Evolutionary conservation across 2,113 vertebrate species (phyloP).

Genomic region (Crypturellus undulatus): DNA sequence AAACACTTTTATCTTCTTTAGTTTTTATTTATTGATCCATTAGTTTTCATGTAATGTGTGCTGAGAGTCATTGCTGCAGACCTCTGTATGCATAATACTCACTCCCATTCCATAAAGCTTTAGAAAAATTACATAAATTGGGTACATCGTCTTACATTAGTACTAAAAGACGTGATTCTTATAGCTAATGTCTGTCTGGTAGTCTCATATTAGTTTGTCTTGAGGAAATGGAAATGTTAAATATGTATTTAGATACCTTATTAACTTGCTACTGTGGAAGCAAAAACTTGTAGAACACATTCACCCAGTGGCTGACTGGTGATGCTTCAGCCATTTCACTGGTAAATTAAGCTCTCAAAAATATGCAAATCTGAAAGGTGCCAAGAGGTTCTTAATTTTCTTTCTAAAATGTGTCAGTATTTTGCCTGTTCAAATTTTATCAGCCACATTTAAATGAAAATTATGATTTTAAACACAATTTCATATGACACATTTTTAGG

Average conservation of each 20-base stretch:
- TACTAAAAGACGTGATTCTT: not conserved
- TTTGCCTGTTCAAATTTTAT: not conserved
- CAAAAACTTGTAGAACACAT: not conserved
- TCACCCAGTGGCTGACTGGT: not conserved
- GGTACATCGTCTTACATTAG: accelerated
- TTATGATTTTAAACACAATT: not conserved
- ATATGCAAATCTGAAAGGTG: not conserved
- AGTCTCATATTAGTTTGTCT: not conserved
- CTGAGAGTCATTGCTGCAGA: not conserved
- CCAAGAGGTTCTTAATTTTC: not conserved
- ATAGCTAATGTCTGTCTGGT: not conserved
- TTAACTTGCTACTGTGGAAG: not conserved
- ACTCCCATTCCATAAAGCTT: not conserved
- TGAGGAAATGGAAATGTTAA: not conserved
- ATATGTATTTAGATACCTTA: not conserved
- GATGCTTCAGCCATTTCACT: not conserved
- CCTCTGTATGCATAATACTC: not conserved
- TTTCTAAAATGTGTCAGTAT: not conserved
- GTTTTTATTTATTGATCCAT: not conserved
- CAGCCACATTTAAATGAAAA: not conserved
- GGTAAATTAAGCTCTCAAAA: not conserved
- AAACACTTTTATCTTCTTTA: not conserved
- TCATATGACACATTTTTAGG: accelerated
- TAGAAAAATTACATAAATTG: not conserved
- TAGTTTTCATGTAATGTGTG: not conserved